Evolutionary conservation across 64 coral and sea anemone genomes (phyloP), one percentile per base, ranked within the genome.

Genomic region (Porites australiensis): DNA sequence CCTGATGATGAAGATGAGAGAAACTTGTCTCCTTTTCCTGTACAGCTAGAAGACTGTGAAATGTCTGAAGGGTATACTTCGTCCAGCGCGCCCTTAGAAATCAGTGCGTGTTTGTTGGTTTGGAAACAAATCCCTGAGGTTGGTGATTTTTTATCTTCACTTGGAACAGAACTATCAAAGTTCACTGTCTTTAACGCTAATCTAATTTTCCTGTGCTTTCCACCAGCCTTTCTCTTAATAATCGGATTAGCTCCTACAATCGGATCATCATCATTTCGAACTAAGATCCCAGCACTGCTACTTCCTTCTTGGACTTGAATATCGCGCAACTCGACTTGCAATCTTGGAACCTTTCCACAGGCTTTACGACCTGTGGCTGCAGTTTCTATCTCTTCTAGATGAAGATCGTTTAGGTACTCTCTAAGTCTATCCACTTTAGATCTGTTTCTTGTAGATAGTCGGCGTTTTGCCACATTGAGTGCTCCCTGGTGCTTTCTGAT

Each of bases 351-450:
- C 50, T 19, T 18, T 68, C 20, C 51, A 19, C 1, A 50, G 0
- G 51, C 20, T 18, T 84, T 69, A 16, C 46, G 67, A 43, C 81
- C 52, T n/a, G 16, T 63, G 7, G 13, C 5, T 46, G 18, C 22
- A 4, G 2, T 12, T 21, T 68, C 19, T 27, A 19, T 50, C 13
- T 84, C 81, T 2, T 69, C 81, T 45, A 84, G 11, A 45, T 69
- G 47, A 20, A 84, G 81, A 84, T 50, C 19, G 13, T 84, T 66
- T 20, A 84, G 69, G 69, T 61, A 84, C 62, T 84, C 81, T 69
- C 81, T 84, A 21, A 84, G 13, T 67, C 49, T 84, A 3, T 84
- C 81, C 63, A 68, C 15, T 7, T 84, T 84, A 45, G 46, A 84
- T 84, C 81, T 84, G 47, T 69, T 84, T 51, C 81, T 84, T 8